Percentiles rank a stretch among this genome's conserved stretches.
These are phyloP conservation scores for Drosophila formosana DNA, from an alignment of 2,888 invertebrate species.

Conservation along the genomic window DNA sequence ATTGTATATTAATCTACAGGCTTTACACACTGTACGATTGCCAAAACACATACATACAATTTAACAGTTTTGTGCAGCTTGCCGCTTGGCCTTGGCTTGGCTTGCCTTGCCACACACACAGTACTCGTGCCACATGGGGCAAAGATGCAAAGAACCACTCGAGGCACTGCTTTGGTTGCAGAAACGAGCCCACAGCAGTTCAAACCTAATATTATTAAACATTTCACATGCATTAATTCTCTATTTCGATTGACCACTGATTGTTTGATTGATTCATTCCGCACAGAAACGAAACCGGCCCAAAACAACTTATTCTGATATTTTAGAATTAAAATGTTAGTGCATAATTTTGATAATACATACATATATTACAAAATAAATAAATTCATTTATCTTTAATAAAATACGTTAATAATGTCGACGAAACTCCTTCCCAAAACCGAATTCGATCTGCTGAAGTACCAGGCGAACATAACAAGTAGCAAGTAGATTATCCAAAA, in stretches of 20 bases:
- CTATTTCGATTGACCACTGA: not conserved
- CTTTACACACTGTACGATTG: slow-evolving; percentile 44
- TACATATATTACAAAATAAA: too few relatives aligned
- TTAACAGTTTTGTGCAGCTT: slow-evolving; percentile 57
- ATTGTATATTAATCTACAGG: slow-evolving; percentile 52
- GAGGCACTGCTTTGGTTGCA: slow-evolving; percentile 74
- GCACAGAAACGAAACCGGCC: slow-evolving; percentile 96
- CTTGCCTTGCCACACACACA: slow-evolving; percentile 46
- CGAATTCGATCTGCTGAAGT: too few relatives aligned
- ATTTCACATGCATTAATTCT: not conserved
- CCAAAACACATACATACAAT: slow-evolving; percentile 16
- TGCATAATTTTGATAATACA: too few relatives aligned
- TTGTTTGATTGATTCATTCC: slow-evolving; percentile 19
- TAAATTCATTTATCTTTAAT: too few relatives aligned
- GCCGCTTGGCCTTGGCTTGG: slow-evolving; percentile 53
- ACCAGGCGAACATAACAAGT: too few relatives aligned
- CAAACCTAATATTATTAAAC: slow-evolving; percentile 15
- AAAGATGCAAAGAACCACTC: slow-evolving; percentile 18
- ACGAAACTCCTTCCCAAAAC: too few relatives aligned
- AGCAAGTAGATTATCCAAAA: too few relatives aligned
- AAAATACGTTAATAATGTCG: too few relatives aligned
- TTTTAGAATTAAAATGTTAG: too few relatives aligned
- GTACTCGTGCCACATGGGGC: slow-evolving; percentile 25
- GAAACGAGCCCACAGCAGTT: slow-evolving; percentile 28
- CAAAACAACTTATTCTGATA: slow-evolving; percentile 87